Conservation (phyloP, 2,888 invertebrate genomes). For the Zelleria hepariella region DNA sequence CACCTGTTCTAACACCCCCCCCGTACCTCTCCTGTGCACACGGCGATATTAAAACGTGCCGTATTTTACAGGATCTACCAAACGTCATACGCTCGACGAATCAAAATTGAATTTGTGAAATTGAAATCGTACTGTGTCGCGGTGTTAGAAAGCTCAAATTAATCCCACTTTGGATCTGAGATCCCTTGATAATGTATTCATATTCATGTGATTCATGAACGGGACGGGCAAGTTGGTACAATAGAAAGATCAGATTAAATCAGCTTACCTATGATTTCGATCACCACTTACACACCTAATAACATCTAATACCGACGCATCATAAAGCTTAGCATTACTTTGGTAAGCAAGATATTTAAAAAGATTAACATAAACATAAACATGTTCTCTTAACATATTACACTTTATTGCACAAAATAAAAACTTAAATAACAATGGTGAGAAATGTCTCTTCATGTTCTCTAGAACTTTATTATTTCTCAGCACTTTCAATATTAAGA, state of each 20-base stretch:
- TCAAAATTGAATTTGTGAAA: slow-evolving; percentile 40
- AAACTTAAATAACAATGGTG: no score
- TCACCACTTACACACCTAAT: neutral
- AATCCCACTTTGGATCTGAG: neutral
- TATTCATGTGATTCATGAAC: neutral
- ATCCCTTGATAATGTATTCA: neutral
- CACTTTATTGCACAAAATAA: no score
- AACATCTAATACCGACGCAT: neutral
- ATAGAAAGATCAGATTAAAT: neutral
- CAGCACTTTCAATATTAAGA: neutral
- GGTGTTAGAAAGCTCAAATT: neutral
- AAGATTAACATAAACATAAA: no score
- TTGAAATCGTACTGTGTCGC: slow-evolving; percentile 10
- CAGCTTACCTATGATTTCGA: neutral
- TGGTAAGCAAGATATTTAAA: no score
- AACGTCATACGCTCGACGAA: slow-evolving; percentile 42
- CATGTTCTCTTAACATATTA: neutral
- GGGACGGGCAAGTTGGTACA: neutral
- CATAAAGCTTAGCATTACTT: no score
- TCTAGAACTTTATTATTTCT: neutral
- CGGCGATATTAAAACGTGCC: slow-evolving; percentile 47
- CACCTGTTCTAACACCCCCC: slow-evolving; percentile 6
- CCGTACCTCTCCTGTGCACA: slow-evolving; percentile 28
- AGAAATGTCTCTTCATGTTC: no score
- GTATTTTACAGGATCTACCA: slow-evolving; percentile 44